Evolutionary conservation across 2,888 invertebrate species (phyloP).

Genomic region (Athripsodes cinereus): DNA sequence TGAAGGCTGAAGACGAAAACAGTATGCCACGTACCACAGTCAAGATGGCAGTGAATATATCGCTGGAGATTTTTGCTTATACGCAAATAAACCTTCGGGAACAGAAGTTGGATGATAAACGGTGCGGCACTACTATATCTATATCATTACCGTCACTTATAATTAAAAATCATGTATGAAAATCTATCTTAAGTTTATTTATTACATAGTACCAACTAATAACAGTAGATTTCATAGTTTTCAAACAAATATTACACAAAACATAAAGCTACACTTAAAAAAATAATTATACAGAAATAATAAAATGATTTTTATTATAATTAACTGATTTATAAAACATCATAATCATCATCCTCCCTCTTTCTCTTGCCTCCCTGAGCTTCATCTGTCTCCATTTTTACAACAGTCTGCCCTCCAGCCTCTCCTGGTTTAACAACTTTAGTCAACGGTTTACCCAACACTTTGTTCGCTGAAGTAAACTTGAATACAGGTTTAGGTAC

Average conservation of each 20-base stretch:
- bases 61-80: no score
- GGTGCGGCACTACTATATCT: no score
- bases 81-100: no score
- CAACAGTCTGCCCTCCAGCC: slow-evolving; percentile 34
- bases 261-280: neutral
- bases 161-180: neutral
- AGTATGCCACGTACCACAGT: no score
- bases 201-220: neutral
- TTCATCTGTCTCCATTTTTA: slow-evolving; percentile 57
- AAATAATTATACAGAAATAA: neutral
- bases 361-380: slow-evolving; percentile 53
- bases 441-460: slow-evolving; percentile 45
- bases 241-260: neutral
- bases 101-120: no score
- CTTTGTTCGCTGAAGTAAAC: slow-evolving; percentile 53
- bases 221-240: neutral
- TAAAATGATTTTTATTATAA: neutral
- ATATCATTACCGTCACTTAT: no score
- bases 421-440: slow-evolving; percentile 43
- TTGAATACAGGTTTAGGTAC: slow-evolving; percentile 76
- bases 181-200: neutral
- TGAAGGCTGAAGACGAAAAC: no score
- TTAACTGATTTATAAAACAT: slow-evolving; percentile 31
- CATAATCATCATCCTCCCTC: slow-evolving; percentile 60
- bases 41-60: no score